phyloP scores from a whole-genome alignment of 2,113 vertebrate genomes.

The Probosciger aterrimus region DNA sequence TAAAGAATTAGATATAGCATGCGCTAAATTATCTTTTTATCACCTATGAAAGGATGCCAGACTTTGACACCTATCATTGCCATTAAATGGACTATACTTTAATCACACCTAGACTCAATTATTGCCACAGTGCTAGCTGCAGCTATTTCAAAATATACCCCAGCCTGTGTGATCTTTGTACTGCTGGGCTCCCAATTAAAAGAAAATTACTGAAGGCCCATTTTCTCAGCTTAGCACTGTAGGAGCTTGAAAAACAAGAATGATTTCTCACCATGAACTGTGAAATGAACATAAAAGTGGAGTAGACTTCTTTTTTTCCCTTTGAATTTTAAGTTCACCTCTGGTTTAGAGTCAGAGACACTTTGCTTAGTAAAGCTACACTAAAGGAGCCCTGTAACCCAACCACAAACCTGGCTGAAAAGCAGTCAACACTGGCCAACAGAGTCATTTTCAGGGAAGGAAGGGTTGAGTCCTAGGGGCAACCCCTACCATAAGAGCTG shows the following conservation, averaged over 20 bases:
- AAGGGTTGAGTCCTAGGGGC: neutral
- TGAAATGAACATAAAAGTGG: slow-evolving; percentile 14
- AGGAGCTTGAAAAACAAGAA: slow-evolving; percentile 20
- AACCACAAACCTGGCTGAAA: neutral
- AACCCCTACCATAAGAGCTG: neutral
- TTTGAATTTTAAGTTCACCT: neutral
- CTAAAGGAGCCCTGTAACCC: neutral
- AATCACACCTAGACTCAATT: slow-evolving; percentile 15
- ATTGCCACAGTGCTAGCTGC: neutral
- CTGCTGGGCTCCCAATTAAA: slow-evolving; percentile 48
- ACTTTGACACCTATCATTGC: neutral
- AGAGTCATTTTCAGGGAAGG: neutral
- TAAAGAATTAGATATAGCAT: neutral
- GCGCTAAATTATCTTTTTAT: slow-evolving; percentile 54
- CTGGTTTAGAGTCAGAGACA: neutral
- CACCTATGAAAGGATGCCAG: neutral
- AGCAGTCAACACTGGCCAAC: neutral
- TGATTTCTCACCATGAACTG: slow-evolving; percentile 13
- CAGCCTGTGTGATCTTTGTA: neutral
- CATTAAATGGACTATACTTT: neutral
- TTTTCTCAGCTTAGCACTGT: slow-evolving; percentile 21
- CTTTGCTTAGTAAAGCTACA: neutral
- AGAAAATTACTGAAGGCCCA: slow-evolving; percentile 16
- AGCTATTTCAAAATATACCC: neutral
- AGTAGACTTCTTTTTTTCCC: neutral